Base-by-base conservation (phyloP, 1,140 invertebrate species). In the Spodoptera litura region DNA sequence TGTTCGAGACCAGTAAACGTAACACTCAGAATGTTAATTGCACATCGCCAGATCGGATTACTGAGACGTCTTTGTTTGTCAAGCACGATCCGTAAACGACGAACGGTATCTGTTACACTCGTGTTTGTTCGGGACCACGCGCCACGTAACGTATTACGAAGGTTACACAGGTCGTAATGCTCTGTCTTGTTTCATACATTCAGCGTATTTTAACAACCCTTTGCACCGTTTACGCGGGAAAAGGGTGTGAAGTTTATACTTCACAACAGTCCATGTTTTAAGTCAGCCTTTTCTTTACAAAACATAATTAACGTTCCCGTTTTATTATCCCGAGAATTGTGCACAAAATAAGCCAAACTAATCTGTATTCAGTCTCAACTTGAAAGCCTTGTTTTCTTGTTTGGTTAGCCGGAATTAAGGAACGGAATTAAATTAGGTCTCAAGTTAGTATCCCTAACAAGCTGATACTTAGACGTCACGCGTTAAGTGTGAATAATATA, bases 21-120 rank as follows among this genome's bases (percentile, higher is more conserved):
- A 83, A 82, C 80, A 74, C 78, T 86, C 83, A 88, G 85, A 87
- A 86, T 83, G 84, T 84, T 88, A 89, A 90, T 89, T 87, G 78
- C 77, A 85, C 83, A 80, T 82, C 66, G 68, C 79, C 79, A 56
- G 72, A 82, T 89, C 79, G 81, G 66, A 86, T 88, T 88, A 88
- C 87, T 87, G 78, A 86, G 77, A 79, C 68, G 81, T 74, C 83
- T 87, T 84, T 90, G 86, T 90, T 88, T 88, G 79, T 85, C 53
- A 66, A 77, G 75, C 68, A 51, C 59, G 73, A 64, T 25, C 62
- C 52, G 61, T 56, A 58, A 56, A 58, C 80, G 78, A 58, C 80
- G 78, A 83, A 81, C 77, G 73, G 78, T 72, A 72, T 61, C 64
- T 52, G 52, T 66, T 75, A 64, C 74, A 27, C 27, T 35, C 56